These are phyloP conservation scores for Psittacula cyanocephala DNA, from an alignment of 2,113 vertebrate species.

Conservation along the genomic window DNA sequence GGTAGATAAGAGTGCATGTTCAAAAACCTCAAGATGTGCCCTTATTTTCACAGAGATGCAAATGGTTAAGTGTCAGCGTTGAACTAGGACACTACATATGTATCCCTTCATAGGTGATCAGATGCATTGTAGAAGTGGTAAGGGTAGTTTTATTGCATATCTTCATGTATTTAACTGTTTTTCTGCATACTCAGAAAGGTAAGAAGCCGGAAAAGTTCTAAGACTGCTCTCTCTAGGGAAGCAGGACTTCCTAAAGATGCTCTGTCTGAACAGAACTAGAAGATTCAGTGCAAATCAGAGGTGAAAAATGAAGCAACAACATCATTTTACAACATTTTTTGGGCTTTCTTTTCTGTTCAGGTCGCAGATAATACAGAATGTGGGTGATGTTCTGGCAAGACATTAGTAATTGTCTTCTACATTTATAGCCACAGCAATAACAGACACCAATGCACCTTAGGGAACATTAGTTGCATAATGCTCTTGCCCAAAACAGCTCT, in stretches of 20 bases:
- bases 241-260: neutral
- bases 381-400: too few species aligned
- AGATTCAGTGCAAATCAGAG: neutral
- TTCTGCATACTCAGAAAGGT: neutral
- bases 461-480: neutral
- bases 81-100: too few species aligned
- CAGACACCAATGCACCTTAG: neutral
- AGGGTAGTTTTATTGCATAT: neutral
- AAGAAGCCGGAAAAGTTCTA: neutral
- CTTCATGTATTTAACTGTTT: neutral
- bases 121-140: neutral
- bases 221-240: neutral
- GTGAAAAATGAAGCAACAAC: neutral
- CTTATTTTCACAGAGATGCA: neutral
- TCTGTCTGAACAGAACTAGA: neutral
- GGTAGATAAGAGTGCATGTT: neutral
- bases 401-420: fast-evolving
- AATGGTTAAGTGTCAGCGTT: fast-evolving
- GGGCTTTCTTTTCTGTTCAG: neutral
- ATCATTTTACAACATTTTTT: neutral
- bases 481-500: neutral
- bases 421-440: neutral
- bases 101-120: neutral
- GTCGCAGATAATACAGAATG: neutral
- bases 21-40: neutral